phyloP scores from a whole-genome alignment of 2,113 vertebrate species.

The Numenius arquata region DNA sequence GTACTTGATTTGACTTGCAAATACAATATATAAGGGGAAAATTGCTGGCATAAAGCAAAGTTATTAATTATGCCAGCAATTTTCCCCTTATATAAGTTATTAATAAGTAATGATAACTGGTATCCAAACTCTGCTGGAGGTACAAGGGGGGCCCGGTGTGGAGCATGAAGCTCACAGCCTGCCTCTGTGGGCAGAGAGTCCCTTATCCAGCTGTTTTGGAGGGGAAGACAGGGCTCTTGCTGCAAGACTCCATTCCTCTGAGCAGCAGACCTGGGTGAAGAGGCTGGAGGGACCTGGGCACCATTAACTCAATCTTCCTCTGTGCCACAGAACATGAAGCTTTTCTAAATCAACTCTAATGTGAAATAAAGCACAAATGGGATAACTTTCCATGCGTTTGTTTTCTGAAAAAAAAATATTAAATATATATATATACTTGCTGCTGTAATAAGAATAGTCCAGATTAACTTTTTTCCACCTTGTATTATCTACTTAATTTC shows the following conservation, averaged over 20 bases:
- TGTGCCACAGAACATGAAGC: neutral
- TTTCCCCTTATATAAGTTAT: too few species aligned
- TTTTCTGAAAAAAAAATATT: neutral
- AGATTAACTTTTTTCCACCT: neutral
- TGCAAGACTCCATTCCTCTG: neutral
- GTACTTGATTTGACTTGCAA: constrained; percentile 4
- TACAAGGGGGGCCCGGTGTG: neutral
- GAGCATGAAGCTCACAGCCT: neutral
- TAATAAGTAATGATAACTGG: constrained; percentile 1
- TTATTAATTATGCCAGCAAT: too few species aligned
- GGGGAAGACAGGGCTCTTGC: neutral
- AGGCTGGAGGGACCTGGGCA: fast-evolving
- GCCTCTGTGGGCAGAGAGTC: neutral
- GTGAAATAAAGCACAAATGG: neutral
- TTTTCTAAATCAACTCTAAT: neutral
- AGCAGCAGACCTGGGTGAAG: neutral
- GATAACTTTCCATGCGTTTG: neutral
- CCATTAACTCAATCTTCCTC: neutral
- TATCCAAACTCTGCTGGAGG: neutral
- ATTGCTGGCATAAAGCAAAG: neutral
- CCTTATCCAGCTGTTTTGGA: neutral
- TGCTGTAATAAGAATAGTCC: neutral
- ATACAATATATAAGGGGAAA: neutral
- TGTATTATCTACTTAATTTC: neutral
- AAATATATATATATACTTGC: neutral